Conservation (phyloP, 2,113 vertebrate species). For the Ascaphus truei region DNA sequence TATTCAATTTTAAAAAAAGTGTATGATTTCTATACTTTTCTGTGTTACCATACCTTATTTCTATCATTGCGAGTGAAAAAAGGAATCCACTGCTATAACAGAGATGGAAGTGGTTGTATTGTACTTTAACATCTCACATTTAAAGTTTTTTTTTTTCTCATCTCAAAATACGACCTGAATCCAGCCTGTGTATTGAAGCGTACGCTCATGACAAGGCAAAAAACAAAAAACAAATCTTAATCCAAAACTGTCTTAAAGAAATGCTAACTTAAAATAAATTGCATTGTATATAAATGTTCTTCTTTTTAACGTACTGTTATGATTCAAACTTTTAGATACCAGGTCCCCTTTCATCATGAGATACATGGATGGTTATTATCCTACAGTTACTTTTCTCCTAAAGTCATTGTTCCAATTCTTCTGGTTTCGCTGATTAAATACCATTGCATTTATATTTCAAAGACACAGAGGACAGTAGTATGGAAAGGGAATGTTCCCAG, state of each 20-base stretch:
- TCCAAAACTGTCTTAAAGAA: not conserved
- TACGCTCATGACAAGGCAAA: not conserved
- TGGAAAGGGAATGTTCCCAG: conserved; percentile 15
- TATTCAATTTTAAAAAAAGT: no score
- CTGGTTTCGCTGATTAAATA: conserved; percentile 29
- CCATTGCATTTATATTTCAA: conserved; percentile 34
- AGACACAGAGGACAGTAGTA: conserved; percentile 15
- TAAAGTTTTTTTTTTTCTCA: not conserved
- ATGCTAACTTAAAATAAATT: not conserved
- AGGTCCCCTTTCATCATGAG: conserved; percentile 26
- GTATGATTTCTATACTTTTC: no score
- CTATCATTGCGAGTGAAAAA: no score
- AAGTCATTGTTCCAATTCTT: conserved; percentile 26
- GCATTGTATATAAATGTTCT: not conserved
- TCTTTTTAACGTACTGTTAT: not conserved
- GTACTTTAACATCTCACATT: not conserved
- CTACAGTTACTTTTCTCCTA: not conserved
- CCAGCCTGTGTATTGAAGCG: not conserved
- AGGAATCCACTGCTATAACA: not conserved
- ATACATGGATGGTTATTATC: conserved; percentile 25
- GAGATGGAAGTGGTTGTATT: not conserved
- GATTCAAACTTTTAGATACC: conserved; percentile 1
- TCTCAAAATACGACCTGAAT: not conserved
- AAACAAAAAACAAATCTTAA: conserved; percentile 20
- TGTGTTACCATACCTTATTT: no score